phyloP scores from a whole-genome alignment of 2,888 invertebrate species.

The Lithodes maja region DNA sequence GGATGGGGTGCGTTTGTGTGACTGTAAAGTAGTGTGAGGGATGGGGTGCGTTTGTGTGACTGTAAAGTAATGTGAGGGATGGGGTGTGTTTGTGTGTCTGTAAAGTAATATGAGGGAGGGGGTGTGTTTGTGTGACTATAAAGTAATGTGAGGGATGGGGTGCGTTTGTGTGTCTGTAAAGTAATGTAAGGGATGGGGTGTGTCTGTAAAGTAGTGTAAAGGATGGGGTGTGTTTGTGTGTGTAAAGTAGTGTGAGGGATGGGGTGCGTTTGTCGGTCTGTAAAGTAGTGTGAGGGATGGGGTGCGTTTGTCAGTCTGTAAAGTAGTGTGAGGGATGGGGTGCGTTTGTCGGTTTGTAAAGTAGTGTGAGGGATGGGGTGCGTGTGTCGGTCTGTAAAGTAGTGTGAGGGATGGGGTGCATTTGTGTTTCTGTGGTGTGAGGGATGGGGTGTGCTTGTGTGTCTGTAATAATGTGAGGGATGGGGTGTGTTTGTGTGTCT shows the following conservation, averaged over 20 bases:
- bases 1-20: too few species aligned
- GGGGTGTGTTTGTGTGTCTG: too few species aligned
- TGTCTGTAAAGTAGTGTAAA: not conserved
- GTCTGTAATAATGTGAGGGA: not conserved
- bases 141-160: not conserved
- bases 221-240: not conserved
- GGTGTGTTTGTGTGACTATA: not conserved
- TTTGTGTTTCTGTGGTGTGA: not conserved
- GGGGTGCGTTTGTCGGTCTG: not conserved
- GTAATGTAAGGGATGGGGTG: not conserved
- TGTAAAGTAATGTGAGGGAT: too few species aligned
- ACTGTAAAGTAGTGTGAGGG: too few species aligned
- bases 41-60: too few species aligned
- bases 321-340: not conserved
- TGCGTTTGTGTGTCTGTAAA: constrained; percentile 3
- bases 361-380: not conserved
- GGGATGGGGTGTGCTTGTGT: not conserved
- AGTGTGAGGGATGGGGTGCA: not conserved
- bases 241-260: not conserved
- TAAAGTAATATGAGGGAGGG: too few species aligned
- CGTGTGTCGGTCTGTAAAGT: not conserved
- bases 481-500: not conserved
- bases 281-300: not conserved
- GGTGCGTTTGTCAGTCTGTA: not conserved
- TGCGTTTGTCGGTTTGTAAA: not conserved